Percentiles rank a stretch among this genome's conserved stretches.
phyloP scores from a whole-genome alignment of 2,113 vertebrate species.

The Elephantulus edwardii region DNA sequence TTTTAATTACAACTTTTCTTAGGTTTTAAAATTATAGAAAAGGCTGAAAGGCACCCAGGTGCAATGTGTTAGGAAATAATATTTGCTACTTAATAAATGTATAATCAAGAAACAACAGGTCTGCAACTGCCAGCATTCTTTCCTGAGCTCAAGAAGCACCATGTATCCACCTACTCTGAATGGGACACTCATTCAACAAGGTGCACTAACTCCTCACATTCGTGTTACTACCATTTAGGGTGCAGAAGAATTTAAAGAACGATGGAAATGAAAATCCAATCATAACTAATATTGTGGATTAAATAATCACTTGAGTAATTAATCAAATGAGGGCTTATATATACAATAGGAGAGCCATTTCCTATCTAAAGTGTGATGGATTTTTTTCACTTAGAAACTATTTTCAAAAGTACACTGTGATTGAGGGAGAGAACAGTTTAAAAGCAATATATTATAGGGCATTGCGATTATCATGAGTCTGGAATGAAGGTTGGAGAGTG shows the following conservation, averaged over 20 bases:
- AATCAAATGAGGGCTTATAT: neutral
- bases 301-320: constrained; percentile 22
- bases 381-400: neutral
- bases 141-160: neutral
- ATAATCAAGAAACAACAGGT: neutral
- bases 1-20: constrained; percentile 24
- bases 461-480: too few species aligned
- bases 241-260: constrained; percentile 1
- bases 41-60: neutral
- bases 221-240: neutral
- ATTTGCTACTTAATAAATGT: constrained; percentile 19
- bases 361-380: neutral
- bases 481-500: too few species aligned
- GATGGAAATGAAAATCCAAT: constrained; percentile 2
- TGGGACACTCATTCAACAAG: neutral
- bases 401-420: neutral
- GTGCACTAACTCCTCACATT: neutral
- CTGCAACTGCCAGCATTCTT: neutral
- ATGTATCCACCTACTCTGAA: neutral
- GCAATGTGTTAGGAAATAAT: neutral
- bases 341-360: neutral
- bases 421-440: neutral
- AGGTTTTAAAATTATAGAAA: constrained; percentile 20
- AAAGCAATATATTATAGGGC: too few species aligned
- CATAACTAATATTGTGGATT: neutral